phyloP scores from a whole-genome alignment of 2,797 vertebrate species.

The Hippoglossus hippoglossus region DNA sequence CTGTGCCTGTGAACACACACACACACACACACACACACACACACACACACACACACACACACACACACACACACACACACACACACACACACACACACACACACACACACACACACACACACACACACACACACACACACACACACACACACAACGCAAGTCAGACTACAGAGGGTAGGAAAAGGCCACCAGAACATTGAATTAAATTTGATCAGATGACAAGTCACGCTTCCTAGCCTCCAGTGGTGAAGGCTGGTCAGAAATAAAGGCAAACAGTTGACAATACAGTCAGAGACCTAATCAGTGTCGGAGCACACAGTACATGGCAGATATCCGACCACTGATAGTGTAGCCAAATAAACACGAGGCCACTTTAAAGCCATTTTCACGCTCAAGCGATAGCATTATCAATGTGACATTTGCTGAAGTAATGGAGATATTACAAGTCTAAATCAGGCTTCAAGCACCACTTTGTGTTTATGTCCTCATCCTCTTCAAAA shows the following conservation, averaged over 20 bases:
- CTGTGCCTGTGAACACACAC: slow-evolving; percentile 21
- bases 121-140: neutral
- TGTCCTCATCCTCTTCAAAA: slow-evolving; percentile 25
- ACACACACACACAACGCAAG: neutral
- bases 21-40: neutral
- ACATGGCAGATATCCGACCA: slow-evolving; percentile 6
- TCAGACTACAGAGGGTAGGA: slow-evolving; percentile 15
- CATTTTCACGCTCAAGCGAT: slow-evolving; percentile 30
- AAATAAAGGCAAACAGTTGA: slow-evolving; percentile 35
- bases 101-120: neutral
- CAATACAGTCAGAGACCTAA: slow-evolving; percentile 29
- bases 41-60: no score
- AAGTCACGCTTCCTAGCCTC: slow-evolving; percentile 27
- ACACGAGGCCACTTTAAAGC: slow-evolving; percentile 47
- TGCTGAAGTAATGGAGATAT: slow-evolving; percentile 46
- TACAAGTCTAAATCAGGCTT: slow-evolving; percentile 20
- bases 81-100: no score
- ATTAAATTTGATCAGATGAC: slow-evolving; percentile 54
- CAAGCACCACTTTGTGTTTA: slow-evolving; percentile 17
- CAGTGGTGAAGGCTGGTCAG: slow-evolving; percentile 16
- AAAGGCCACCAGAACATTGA: slow-evolving; percentile 32
- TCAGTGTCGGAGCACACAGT: slow-evolving; percentile 35
- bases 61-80: no score
- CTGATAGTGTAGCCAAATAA: slow-evolving; percentile 43
- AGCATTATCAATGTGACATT: slow-evolving; percentile 52